phyloP scores from a whole-genome alignment of 2,113 vertebrate species.

The Pimephales promelas region DNA sequence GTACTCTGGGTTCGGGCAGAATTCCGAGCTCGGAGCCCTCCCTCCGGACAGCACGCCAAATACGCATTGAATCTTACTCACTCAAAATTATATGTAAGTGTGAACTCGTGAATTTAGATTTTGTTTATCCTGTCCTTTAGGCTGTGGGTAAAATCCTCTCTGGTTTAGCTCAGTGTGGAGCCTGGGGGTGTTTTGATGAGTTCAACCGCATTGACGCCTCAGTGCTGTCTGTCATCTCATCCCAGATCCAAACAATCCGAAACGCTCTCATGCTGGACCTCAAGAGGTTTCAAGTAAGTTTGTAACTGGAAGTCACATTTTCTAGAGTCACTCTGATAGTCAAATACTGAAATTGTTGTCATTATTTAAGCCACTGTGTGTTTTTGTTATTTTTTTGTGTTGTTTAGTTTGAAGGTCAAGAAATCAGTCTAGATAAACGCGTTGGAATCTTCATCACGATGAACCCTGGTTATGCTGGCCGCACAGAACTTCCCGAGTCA shows the following conservation, averaged over 20 bases:
- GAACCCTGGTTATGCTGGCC: constrained; percentile 95
- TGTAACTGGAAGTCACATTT: neutral
- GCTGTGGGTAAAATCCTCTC: constrained; percentile 95
- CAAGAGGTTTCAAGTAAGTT: constrained; percentile 85
- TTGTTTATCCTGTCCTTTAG: constrained; percentile 66
- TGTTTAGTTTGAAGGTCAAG: constrained; percentile 91
- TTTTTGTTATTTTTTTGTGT: neutral
- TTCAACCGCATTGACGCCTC: constrained; percentile 97
- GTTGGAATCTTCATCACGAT: constrained; percentile 99
- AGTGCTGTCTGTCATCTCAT: constrained; percentile 95
- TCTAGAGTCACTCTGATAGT: neutral
- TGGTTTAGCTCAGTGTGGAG: constrained; percentile 93
- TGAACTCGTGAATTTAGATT: too few species aligned
- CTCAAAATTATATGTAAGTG: too few species aligned
- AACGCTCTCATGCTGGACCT: constrained; percentile 88
- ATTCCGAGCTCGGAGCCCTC: too few species aligned
- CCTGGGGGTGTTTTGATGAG: constrained; percentile 98
- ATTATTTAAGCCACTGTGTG: neutral
- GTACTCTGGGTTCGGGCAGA: too few species aligned
- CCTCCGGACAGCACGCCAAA: too few species aligned
- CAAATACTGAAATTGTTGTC: neutral
- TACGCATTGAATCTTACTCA: too few species aligned
- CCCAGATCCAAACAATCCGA: constrained; percentile 94
- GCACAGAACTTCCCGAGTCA: constrained; percentile 94
- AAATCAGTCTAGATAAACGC: constrained; percentile 84